Evolutionary conservation across 2,797 vertebrate genomes (phyloP), one percentile per base, ranked within the genome.

Genomic region (Takifugu ocellatus): DNA sequence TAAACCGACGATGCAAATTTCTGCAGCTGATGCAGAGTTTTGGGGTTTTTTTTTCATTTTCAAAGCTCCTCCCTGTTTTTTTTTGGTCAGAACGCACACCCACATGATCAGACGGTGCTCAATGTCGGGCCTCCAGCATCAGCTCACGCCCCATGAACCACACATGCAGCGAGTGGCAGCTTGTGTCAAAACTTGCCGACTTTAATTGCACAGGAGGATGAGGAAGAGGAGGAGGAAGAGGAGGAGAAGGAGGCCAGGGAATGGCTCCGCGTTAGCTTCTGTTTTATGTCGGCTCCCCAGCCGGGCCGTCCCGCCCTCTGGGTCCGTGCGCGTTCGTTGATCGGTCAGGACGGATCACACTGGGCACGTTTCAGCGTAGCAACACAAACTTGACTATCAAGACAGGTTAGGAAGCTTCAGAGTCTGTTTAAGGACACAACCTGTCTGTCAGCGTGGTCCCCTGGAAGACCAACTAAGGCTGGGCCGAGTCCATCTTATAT

Each of bases 51-150:
- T 50, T 72, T 57, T 1, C 7, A 69, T 66, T 71, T 83, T 67
- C 72, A 79, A 59, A 69, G 61, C 59, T 70, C 56, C 52, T 50
- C 54, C 21, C 36, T 60, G 66, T 71, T 53, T 56, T 51, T 31
- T 21, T 21, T 21, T 21, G 21, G 21, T 21, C 21, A 17, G 72
- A 70, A 83, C 61, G 72, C 74, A 78, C 73, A 77, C 78, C 70
- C 74, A 83, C 82, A 79, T 64, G 45, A 71, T 76, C 66, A 81
- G 75, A 83, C 75, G 70, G 63, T 44, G n/a, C 14, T 17, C 43
- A 21, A 6, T 5, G 44, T 55, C 59, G 52, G 42, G 57, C 59
- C 49, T 76, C 64, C 61, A 44, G 44, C 33, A 39, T 61, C 53
- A 56, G 68, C 63, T 74, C 49, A 61, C 68, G 51, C 48, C 44